Percentiles rank a stretch among this genome's conserved stretches.
phyloP scores from a whole-genome alignment of 2,797 vertebrate genomes.

The Bucorvus abyssinicus region DNA sequence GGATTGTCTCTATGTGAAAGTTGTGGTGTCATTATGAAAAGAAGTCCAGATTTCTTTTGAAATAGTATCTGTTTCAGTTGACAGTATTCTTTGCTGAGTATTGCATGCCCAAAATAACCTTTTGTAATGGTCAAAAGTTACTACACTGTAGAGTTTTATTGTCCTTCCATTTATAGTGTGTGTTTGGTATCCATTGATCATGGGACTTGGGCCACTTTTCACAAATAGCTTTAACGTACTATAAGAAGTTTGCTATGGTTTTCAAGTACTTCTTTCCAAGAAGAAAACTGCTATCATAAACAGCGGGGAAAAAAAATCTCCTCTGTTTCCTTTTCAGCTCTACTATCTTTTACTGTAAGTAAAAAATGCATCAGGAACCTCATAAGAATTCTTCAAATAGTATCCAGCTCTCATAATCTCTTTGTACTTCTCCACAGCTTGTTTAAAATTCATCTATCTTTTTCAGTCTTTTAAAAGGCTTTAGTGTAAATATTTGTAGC shows the following conservation, averaged over 20 bases:
- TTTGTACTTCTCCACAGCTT: background rate
- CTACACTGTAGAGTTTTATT: slow-evolving; percentile 5
- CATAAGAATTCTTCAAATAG: background rate
- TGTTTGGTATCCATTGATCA: slow-evolving; percentile 4
- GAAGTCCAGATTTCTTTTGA: slow-evolving; percentile 1
- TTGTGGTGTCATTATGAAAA: background rate
- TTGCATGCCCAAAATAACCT: background rate
- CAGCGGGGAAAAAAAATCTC: background rate
- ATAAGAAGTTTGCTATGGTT: background rate
- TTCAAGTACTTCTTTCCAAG: slow-evolving; percentile 22
- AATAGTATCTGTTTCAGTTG: background rate
- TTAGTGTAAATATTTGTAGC: slow-evolving; percentile 49
- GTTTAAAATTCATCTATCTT: slow-evolving; percentile 4
- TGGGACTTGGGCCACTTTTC: background rate
- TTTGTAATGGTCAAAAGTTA: slow-evolving; percentile 17
- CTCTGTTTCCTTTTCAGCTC: background rate
- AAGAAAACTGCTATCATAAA: slow-evolving; percentile 9
- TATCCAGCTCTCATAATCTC: background rate
- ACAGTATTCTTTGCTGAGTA: background rate
- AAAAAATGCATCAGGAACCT: background rate
- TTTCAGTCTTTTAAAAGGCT: slow-evolving; percentile 40
- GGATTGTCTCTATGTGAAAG: background rate
- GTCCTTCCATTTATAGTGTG: slow-evolving; percentile 26
- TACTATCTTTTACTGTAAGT: background rate
- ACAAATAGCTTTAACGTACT: slow-evolving; percentile 7